Evolutionary conservation across 2,888 invertebrate species (phyloP).

Genomic region (Nephrotoma guestfalica): DNA sequence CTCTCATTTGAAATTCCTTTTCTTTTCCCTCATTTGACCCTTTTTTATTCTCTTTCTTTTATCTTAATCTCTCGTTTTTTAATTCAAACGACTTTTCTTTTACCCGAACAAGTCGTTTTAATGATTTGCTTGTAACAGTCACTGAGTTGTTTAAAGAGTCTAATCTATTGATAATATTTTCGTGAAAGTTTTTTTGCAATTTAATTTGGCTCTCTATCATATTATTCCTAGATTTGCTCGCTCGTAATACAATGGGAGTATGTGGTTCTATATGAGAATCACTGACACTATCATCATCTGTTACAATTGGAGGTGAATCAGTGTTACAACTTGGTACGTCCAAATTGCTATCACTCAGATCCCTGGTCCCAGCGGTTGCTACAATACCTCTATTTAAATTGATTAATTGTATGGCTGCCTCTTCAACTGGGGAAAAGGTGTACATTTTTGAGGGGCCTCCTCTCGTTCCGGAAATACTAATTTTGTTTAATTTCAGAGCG

Average conservation of each 20-base stretch:
- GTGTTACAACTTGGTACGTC: background rate
- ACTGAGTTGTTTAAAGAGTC: background rate
- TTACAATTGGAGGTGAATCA: no score
- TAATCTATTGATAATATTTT: background rate
- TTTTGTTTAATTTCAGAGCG: background rate
- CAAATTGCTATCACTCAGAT: background rate
- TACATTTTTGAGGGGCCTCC: background rate
- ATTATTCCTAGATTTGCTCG: no score
- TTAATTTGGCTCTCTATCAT: no score
- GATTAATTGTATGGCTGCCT: background rate
- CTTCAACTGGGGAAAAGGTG: background rate
- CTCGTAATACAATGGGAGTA: no score
- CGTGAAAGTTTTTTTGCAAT: no score
- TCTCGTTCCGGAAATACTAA: background rate
- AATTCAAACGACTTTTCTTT: background rate
- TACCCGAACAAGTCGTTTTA: background rate
- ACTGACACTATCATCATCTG: no score
- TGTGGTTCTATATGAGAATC: no score
- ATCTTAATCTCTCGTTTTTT: no score
- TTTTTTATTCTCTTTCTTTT: no score
- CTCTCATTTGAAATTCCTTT: background rate
- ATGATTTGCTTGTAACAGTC: background rate
- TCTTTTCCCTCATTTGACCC: no score
- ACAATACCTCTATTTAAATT: background rate
- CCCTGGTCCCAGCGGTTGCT: background rate